Evolutionary conservation across 2,113 vertebrate genomes (phyloP).

Genomic region (Nothocercus julius): DNA sequence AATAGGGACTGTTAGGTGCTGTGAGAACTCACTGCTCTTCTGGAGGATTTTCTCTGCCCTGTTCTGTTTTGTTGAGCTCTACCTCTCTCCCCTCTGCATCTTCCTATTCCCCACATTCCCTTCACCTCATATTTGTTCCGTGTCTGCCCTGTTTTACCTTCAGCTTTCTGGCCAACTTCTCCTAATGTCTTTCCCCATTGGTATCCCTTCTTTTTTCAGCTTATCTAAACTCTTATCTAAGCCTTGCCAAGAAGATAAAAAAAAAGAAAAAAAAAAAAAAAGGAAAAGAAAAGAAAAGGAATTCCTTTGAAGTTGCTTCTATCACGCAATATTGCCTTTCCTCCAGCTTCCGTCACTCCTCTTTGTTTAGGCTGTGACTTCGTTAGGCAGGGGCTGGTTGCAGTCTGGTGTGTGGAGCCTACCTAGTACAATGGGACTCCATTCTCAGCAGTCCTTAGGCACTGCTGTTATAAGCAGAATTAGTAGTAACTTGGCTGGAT

Average conservation of each 20-base stretch:
- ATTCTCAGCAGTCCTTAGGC: neutral
- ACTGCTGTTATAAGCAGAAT: neutral
- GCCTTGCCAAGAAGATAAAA: neutral
- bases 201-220: neutral
- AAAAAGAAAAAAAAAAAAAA: too few species aligned
- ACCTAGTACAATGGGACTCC: neutral
- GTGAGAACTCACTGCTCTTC: neutral
- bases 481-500: slow-evolving; percentile 14
- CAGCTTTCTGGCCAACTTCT: neutral
- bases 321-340: neutral
- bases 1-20: slow-evolving; percentile 42
- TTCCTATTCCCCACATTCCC: neutral
- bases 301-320: neutral
- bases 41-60: slow-evolving; percentile 22
- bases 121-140: slow-evolving; percentile 40
- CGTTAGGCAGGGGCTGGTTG: neutral
- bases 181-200: neutral
- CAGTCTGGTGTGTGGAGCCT: neutral
- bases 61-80: slow-evolving; percentile 39
- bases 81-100: neutral
- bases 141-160: neutral
- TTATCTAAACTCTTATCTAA: neutral
- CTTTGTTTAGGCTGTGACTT: neutral
- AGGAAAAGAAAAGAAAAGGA: rapidly evolving
- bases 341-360: neutral